Evolutionary conservation across 2,113 vertebrate genomes (phyloP).

Genomic region (Corythaixoides concolor): DNA sequence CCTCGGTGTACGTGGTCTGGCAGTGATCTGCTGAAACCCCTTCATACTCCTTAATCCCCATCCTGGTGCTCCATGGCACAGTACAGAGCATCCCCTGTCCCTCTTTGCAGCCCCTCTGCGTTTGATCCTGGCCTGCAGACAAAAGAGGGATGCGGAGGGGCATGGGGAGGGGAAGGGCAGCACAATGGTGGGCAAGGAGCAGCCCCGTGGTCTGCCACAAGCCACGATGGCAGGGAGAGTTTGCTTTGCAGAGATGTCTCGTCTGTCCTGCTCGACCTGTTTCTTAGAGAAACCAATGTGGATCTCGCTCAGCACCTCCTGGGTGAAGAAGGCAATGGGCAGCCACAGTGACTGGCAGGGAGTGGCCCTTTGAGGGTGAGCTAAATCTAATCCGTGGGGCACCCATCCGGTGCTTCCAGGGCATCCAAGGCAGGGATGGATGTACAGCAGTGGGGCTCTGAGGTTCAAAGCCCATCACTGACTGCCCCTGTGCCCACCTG

Average conservation of each 20-base stretch:
- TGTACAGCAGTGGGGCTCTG: accelerated
- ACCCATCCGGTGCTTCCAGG: not conserved
- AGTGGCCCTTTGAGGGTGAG: not conserved
- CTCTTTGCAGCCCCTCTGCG: not conserved
- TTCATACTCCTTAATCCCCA: accelerated
- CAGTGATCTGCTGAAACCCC: not conserved
- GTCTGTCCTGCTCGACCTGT: too few species aligned
- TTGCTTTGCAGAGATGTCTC: not conserved
- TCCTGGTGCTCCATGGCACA: not conserved
- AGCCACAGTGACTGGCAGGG: accelerated
- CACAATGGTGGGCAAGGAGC: not conserved
- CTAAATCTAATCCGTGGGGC: not conserved
- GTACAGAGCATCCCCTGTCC: too few species aligned
- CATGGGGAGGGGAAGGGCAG: not conserved
- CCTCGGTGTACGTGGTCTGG: accelerated
- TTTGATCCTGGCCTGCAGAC: not conserved
- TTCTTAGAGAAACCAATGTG: accelerated
- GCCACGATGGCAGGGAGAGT: accelerated
- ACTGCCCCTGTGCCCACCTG: not conserved
- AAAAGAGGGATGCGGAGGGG: accelerated
- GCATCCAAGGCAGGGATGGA: not conserved
- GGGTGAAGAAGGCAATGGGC: not conserved
- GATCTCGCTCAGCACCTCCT: not conserved
- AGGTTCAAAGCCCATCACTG: not conserved
- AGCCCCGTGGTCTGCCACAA: not conserved